phyloP scores from a whole-genome alignment of 2,888 invertebrate genomes.

The Maniola hyperantus region DNA sequence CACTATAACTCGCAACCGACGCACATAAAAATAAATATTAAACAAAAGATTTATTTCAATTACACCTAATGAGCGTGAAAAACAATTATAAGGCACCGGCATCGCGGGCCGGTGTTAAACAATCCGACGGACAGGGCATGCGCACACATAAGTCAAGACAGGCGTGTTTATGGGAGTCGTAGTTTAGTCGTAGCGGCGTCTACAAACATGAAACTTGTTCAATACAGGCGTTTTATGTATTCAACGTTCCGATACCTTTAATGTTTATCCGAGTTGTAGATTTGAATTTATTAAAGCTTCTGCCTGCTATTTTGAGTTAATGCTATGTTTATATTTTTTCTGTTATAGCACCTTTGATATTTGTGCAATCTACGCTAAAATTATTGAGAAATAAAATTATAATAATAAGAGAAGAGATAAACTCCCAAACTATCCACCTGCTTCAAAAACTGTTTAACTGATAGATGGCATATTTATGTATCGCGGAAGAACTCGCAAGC shows the following conservation, averaged over 20 bases:
- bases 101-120: conserved; percentile 63
- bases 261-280: neutral
- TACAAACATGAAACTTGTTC: conserved; percentile 11
- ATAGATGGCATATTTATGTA: too few relatives aligned
- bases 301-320: neutral
- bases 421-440: too few relatives aligned
- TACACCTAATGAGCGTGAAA: conserved; percentile 76
- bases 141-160: conserved; percentile 26
- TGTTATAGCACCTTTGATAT: neutral
- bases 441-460: too few relatives aligned
- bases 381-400: too few relatives aligned
- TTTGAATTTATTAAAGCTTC: neutral
- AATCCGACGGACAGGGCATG: conserved; percentile 45
- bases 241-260: neutral
- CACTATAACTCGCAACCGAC: conserved; percentile 28
- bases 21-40: conserved; percentile 59
- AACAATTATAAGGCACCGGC: conserved; percentile 76
- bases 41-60: conserved; percentile 76
- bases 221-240: conserved; percentile 7
- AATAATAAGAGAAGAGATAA: too few relatives aligned
- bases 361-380: too few relatives aligned
- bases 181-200: conserved; percentile 13
- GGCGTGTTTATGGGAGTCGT: conserved; percentile 21
- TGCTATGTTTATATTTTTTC: neutral
- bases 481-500: too few relatives aligned